These are phyloP conservation scores for Hirtodrosophila alboralis DNA, from an alignment of 2,888 invertebrate species.

Conservation along the genomic window DNA sequence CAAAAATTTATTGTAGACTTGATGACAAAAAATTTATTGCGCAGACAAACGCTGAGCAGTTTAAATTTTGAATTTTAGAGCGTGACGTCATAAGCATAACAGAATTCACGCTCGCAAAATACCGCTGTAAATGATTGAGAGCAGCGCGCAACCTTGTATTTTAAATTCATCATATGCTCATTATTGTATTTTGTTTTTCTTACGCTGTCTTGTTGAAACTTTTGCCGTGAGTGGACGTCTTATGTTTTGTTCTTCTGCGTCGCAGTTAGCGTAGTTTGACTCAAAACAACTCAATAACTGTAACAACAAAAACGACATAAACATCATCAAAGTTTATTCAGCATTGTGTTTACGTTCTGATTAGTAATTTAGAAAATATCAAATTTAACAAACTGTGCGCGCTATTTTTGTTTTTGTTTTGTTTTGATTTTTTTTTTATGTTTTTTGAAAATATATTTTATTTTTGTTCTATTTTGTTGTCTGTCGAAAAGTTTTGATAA, in stretches of 20 bases:
- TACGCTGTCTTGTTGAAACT: conserved; percentile 56
- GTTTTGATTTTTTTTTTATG: conserved; percentile 4
- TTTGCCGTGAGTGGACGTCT: conserved; percentile 67
- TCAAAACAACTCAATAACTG: conserved; percentile 49
- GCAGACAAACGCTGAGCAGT: no score
- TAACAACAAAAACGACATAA: conserved; percentile 44
- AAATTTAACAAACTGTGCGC: conserved; percentile 35
- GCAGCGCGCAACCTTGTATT: conserved; percentile 18
- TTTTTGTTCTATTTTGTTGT: conserved; percentile 20
- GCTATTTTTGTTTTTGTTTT: background rate
- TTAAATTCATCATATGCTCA: conserved; percentile 24
- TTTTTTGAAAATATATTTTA: conserved; percentile 16
- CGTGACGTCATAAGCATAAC: conserved; percentile 7
- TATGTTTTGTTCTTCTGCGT: conserved; percentile 65
- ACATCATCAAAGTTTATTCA: conserved; percentile 53
- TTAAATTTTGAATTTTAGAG: no score
- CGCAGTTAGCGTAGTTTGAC: conserved; percentile 67
- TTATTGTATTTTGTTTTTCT: conserved; percentile 47
- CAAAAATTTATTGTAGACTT: no score
- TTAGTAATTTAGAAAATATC: conserved; percentile 35
- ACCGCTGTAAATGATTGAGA: background rate
- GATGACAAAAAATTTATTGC: no score
- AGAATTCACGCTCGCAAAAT: conserved; percentile 14
- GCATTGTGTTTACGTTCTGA: conserved; percentile 51
- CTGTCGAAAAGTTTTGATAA: conserved; percentile 12